Base-by-base conservation (phyloP, 2,113 vertebrate species). In the Heterotilapia buettikoferi region DNA sequence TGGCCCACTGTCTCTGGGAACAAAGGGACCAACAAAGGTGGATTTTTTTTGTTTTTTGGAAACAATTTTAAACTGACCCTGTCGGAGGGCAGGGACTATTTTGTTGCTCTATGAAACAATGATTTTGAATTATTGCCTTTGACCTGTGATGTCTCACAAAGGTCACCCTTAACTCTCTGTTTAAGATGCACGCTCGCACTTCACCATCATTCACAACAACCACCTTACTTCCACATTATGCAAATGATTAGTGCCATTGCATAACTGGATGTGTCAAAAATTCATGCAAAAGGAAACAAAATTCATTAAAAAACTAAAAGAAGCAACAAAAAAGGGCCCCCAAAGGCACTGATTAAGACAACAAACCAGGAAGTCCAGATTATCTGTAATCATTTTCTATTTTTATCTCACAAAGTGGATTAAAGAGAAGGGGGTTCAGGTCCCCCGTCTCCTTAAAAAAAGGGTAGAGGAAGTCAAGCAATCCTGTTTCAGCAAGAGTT, bases 391-490 rank as follows among this genome's bases (percentile, higher is more conserved):
- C 36, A 40, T 40, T 9, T 68, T 68, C 63, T 40, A 21, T 40
- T 1, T 21, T 21, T 40, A 40, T 68, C 33, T 68, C 33, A 68
- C 33, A 8, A 68, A 1, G 36, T 8, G 11, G 63, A 68, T 21
- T 21, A 40, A 21, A 68, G 0, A 40, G 4, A 21, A 13, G 2
- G 1, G 1, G 19, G 10, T 40, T 68, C 63, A 38, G 6, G 6
- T 36, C 6, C 19, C 19, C 19, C 9, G 0, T 66, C 19, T 66
- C 10, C 33, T 38, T 66, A 13, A n/a, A 66, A 8, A 21, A 21
- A 6, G 18, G 0, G 61, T 18, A 8, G 5, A 19, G 6, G 16
- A 50, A 50, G 45, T 24, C 12, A 24, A 56, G 6, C 10, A 6
- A 24, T 0, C 0, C 53, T 56, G 53, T 24, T 56, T 56, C 53